These are phyloP conservation scores for Drosophila tanythrix DNA, from an alignment of 2,888 invertebrate genomes.

Conservation along the genomic window DNA sequence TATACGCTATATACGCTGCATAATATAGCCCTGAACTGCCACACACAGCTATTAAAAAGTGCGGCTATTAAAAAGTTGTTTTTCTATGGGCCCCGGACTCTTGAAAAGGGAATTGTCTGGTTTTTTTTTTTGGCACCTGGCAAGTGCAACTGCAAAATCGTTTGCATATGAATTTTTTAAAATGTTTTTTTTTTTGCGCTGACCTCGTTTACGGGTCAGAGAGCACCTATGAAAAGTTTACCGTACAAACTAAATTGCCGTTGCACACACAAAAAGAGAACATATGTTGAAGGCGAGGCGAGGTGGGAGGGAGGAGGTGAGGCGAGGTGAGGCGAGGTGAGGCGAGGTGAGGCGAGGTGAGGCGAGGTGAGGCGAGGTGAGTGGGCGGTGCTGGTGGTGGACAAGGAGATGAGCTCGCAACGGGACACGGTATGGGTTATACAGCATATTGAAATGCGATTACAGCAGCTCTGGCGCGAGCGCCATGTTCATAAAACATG, in stretches of 20 bases:
- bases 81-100: conserved; percentile 48
- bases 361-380: neutral
- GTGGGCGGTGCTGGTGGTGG: neutral
- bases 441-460: conserved; percentile 77
- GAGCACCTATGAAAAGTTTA: conserved; percentile 73
- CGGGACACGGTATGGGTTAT: conserved; percentile 50
- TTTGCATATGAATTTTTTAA: conserved; percentile 79
- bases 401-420: conserved; percentile 38
- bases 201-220: conserved; percentile 79
- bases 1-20: neutral
- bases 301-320: conserved; percentile 1
- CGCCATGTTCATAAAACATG: conserved; percentile 76
- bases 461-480: conserved; percentile 67
- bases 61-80: conserved; percentile 74
- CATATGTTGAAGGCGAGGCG: conserved; percentile 24
- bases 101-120: conserved; percentile 56
- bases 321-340: neutral
- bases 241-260: conserved; percentile 76
- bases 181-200: conserved; percentile 69
- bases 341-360: neutral
- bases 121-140: conserved; percentile 66
- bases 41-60: conserved; percentile 68
- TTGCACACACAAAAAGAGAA: conserved; percentile 32
- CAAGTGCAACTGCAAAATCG: conserved; percentile 73
- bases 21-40: conserved; percentile 49